A percentile compares a stretch with the other conserved stretches of the same genome.
Evolutionary conservation across 2,113 vertebrate species (phyloP).

Genomic region (Canis aureus): DNA sequence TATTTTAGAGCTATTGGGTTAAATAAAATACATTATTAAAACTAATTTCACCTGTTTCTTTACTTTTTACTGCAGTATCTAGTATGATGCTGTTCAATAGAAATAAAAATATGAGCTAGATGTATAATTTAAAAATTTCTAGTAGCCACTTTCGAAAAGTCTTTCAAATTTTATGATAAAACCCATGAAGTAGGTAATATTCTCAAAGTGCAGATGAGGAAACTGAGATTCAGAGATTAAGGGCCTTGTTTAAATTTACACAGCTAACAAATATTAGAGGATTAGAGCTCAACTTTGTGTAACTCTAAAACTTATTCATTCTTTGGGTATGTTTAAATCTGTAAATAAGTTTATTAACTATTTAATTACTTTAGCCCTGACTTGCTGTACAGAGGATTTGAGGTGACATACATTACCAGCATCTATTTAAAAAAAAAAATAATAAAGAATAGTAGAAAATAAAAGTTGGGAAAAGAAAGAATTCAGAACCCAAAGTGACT

Average conservation of each 20-base stretch:
- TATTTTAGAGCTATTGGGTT: slow-evolving; percentile 60
- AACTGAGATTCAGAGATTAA: slow-evolving; percentile 39
- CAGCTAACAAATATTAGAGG: neutral
- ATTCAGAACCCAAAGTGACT: neutral
- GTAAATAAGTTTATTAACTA: neutral
- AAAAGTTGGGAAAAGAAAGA: slow-evolving; percentile 10
- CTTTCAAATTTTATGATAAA: slow-evolving; percentile 45
- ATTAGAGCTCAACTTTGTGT: neutral
- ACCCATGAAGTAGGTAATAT: neutral
- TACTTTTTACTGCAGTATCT: slow-evolving; percentile 58
- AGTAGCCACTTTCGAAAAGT: neutral
- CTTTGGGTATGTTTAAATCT: slow-evolving; percentile 58
- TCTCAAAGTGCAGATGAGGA: neutral
- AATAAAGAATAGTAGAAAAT: neutral
- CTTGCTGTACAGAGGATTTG: neutral
- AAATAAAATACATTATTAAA: slow-evolving; percentile 72
- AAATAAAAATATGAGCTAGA: slow-evolving; percentile 46
- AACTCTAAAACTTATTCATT: neutral
- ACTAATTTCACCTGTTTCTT: slow-evolving; percentile 65
- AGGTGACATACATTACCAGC: neutral
- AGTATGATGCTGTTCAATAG: slow-evolving; percentile 33
- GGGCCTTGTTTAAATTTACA: slow-evolving; percentile 56
- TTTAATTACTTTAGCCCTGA: neutral
- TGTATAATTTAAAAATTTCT: slow-evolving; percentile 23
- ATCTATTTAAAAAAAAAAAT: slow-evolving; percentile 35